Evolutionary conservation across 2,797 vertebrate species (phyloP).

Genomic region (Acanthurus tractus): DNA sequence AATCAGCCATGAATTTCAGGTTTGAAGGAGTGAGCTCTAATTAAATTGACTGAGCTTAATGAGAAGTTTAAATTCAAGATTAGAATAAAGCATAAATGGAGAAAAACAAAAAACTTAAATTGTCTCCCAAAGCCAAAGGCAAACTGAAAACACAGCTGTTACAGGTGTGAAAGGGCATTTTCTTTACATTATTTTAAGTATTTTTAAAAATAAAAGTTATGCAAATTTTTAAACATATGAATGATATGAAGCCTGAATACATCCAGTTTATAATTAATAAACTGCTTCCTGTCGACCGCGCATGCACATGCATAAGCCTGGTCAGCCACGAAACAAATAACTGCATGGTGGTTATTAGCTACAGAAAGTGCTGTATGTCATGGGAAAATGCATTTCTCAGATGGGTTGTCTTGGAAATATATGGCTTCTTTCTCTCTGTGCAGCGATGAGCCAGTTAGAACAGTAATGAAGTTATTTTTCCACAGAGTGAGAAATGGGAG

Average conservation of each 20-base stretch:
- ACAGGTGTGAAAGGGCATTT: conserved; percentile 5
- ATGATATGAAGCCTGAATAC: too few relatives aligned
- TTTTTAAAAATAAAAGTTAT: too few relatives aligned
- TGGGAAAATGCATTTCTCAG: conserved; percentile 76
- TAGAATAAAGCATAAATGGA: conserved; percentile 60
- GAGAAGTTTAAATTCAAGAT: conserved; percentile 71
- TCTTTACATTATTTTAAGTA: too few relatives aligned
- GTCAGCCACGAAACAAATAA: conserved; percentile 56
- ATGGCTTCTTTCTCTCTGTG: conserved; percentile 76
- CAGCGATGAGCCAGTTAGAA: conserved; percentile 82
- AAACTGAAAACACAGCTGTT: conserved; percentile 20
- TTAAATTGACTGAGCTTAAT: conserved; percentile 77
- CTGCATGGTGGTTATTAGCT: conserved; percentile 60
- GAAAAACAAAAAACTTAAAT: conserved; percentile 50
- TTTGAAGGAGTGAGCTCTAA: conserved; percentile 78
- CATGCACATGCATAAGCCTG: conserved; percentile 7
- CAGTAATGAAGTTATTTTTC: conserved; percentile 88
- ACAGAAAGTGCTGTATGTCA: conserved; percentile 58
- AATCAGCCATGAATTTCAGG: conserved; percentile 75
- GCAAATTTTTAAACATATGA: conserved; percentile 13
- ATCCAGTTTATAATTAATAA: conserved; percentile 4
- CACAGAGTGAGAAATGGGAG: conserved; percentile 82
- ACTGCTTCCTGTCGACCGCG: conserved; percentile 17
- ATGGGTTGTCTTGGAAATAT: conserved; percentile 82
- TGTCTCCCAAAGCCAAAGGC: conserved; percentile 11